Conservation (phyloP, 2,113 vertebrate species). For the Lethenteron reissneri region DNA sequence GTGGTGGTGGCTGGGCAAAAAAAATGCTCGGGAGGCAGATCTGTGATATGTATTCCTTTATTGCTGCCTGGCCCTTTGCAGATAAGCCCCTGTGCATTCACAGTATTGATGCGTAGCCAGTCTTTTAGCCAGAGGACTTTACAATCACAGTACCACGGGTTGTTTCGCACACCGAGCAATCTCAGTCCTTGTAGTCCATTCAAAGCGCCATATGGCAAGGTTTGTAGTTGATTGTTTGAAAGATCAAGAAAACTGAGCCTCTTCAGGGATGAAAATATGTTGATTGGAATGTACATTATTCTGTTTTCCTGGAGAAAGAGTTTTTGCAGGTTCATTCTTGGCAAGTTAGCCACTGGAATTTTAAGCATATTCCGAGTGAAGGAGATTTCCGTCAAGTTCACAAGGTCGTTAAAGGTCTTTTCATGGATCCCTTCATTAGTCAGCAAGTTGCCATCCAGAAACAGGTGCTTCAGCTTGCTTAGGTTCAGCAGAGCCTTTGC, state of each 20-base stretch:
- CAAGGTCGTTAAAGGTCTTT: constrained; percentile 66
- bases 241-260: constrained; percentile 71
- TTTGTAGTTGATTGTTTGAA: constrained; percentile 66
- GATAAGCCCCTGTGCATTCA: constrained; percentile 75
- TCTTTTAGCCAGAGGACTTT: constrained; percentile 82
- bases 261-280: constrained; percentile 52
- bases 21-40: constrained; percentile 66
- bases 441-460: constrained; percentile 78
- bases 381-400: constrained; percentile 63
- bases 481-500: constrained; percentile 86
- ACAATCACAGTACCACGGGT: constrained; percentile 86
- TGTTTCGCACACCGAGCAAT: constrained; percentile 65
- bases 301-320: constrained; percentile 90
- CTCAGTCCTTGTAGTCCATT: constrained; percentile 52
- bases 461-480: constrained; percentile 59
- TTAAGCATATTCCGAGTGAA: constrained; percentile 78
- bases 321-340: constrained; percentile 46
- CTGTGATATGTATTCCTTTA: constrained; percentile 80
- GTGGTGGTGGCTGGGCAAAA: constrained; percentile 38
- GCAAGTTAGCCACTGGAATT: constrained; percentile 54
- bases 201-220: constrained; percentile 61
- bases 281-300: constrained; percentile 62
- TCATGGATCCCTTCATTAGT: constrained; percentile 70
- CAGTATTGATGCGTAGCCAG: constrained; percentile 57
- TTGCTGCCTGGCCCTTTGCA: constrained; percentile 73